Conservation (phyloP, 2,888 invertebrate species). For the Chrysolina oricalcia region DNA sequence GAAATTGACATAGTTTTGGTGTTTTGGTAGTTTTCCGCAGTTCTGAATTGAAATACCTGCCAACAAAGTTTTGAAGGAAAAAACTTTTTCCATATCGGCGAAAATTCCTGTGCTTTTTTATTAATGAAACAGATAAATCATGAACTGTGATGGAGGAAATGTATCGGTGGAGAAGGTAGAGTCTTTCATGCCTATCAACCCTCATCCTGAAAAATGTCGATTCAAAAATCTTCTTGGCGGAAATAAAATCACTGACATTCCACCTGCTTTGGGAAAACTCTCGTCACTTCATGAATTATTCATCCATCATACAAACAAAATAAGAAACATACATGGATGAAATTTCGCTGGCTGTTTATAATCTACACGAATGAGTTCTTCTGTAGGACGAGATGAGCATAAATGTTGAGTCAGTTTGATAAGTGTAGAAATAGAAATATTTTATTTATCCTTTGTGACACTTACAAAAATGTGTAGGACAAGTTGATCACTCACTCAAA, state of each 20-base stretch:
- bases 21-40: too few species aligned
- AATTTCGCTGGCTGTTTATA: background rate
- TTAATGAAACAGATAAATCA: background rate
- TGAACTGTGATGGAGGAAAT: background rate
- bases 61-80: background rate
- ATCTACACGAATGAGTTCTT: too few species aligned
- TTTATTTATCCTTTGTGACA: too few species aligned
- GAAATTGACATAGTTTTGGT: too few species aligned
- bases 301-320: background rate
- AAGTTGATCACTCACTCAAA: too few species aligned
- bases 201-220: background rate
- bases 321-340: background rate
- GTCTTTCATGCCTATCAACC: background rate
- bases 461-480: too few species aligned
- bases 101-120: too few species aligned
- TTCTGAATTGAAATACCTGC: background rate
- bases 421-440: too few species aligned
- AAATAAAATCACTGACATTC: conserved; percentile 1
- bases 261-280: background rate
- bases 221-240: background rate
- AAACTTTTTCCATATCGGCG: background rate
- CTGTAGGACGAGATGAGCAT: too few species aligned
- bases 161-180: background rate
- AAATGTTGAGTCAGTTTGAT: too few species aligned
- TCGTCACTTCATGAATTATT: background rate